Percentiles rank a stretch among this genome's conserved stretches.
Conservation (phyloP, 2,113 vertebrate genomes). For the Falco punctatus region DNA sequence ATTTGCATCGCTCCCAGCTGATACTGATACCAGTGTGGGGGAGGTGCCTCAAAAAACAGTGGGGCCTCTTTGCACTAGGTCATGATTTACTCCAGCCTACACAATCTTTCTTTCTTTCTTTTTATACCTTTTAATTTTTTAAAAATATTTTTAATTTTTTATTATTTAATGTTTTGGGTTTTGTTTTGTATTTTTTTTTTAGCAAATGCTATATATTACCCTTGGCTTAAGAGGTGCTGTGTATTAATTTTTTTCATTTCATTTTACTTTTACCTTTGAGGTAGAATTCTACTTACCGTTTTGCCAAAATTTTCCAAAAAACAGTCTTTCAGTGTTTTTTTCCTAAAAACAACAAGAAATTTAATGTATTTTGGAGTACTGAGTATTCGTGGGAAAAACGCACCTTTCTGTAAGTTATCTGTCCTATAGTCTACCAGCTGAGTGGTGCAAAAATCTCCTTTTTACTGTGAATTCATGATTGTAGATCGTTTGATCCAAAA, state of each 20-base stretch:
- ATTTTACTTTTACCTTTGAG: not conserved
- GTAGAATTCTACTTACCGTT: not conserved
- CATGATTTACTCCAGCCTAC: not conserved
- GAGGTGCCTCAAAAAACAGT: not conserved
- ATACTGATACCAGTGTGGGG: accelerated
- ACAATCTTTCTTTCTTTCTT: not conserved
- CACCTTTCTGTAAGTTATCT: not conserved
- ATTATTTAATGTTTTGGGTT: not conserved
- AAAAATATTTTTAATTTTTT: too few species aligned
- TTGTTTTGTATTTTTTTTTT: too few species aligned
- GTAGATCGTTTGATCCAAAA: not conserved
- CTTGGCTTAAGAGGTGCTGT: not conserved
- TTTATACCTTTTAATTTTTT: too few species aligned
- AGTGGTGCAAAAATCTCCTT: not conserved
- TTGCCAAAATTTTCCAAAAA: not conserved
- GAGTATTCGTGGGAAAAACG: not conserved
- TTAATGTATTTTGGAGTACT: not conserved
- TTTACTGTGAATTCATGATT: not conserved
- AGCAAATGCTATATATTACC: not conserved
- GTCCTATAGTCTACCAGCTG: not conserved
- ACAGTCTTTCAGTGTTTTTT: not conserved
- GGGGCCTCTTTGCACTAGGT: not conserved
- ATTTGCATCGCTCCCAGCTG: not conserved
- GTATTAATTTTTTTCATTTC: not conserved
- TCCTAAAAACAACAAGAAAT: not conserved